These are phyloP conservation scores for Hippopotamus amphibius DNA, from an alignment of 2,113 vertebrate genomes.

Conservation along the genomic window DNA sequence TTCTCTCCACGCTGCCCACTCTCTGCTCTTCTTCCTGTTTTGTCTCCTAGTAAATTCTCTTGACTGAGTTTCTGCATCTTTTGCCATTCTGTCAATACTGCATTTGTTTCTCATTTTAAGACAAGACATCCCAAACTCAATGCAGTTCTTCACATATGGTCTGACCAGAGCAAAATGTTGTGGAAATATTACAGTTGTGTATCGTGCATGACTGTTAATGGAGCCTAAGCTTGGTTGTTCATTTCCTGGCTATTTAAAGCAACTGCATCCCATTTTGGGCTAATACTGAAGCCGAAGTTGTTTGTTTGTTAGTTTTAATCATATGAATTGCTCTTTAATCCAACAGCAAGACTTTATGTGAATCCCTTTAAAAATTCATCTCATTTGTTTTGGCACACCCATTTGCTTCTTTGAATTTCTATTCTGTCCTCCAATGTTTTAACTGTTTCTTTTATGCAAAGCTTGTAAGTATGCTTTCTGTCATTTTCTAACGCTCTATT, in stretches of 20 bases:
- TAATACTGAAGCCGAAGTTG: not conserved
- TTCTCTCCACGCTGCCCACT: not conserved
- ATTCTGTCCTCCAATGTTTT: not conserved
- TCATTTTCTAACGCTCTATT: slow-evolving; percentile 15
- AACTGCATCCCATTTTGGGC: not conserved
- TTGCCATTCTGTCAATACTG: not conserved
- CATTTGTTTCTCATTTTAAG: not conserved
- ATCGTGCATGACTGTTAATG: not conserved
- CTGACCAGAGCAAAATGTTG: not conserved
- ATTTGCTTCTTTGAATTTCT: not conserved
- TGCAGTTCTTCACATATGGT: not conserved
- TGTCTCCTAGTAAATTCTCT: not conserved
- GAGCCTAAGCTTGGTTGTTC: not conserved
- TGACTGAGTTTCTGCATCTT: not conserved
- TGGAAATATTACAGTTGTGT: not conserved
- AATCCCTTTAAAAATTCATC: not conserved
- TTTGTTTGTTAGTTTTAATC: not conserved
- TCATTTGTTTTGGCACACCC: not conserved
- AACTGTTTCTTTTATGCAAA: not conserved
- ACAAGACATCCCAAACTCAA: not conserved
- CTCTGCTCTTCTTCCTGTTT: not conserved
- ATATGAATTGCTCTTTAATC: slow-evolving; percentile 22
- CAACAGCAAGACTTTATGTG: not conserved
- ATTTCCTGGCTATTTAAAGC: not conserved
- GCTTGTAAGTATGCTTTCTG: not conserved